Evolutionary conservation across 2,113 vertebrate species (phyloP).

Genomic region (Alethe diademata): DNA sequence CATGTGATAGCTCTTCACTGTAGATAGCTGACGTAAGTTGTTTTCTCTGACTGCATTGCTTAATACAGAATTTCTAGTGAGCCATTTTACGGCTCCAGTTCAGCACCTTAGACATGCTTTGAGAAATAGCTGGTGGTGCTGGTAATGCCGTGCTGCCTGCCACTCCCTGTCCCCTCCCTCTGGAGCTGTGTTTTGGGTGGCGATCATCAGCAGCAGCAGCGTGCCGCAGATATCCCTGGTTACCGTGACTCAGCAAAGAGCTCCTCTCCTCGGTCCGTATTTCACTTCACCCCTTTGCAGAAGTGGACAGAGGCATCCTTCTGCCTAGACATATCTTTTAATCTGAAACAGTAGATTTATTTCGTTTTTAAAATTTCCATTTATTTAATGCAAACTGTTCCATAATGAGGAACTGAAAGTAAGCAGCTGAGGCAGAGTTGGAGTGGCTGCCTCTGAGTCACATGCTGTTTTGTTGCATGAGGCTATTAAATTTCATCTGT

Average conservation of each 20-base stretch:
- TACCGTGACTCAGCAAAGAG: neutral
- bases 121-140: neutral
- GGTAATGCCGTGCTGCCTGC: neutral
- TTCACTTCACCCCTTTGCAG: neutral
- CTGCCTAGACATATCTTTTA: neutral
- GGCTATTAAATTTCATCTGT: neutral
- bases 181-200: neutral
- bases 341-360: neutral
- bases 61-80: neutral
- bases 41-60: neutral
- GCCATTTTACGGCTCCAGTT: neutral
- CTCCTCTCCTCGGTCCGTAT: neutral
- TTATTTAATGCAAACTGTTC: neutral
- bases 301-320: neutral
- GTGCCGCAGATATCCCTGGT: fast-evolving
- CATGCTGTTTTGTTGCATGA: neutral
- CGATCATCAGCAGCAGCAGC: neutral
- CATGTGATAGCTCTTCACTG: neutral
- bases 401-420: constrained; percentile 18
- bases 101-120: neutral
- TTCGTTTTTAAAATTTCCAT: neutral
- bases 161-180: neutral
- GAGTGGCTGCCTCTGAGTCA: neutral
- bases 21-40: neutral
- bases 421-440: neutral